These are phyloP conservation scores for Prunella strophiata DNA, from an alignment of 2,797 vertebrate genomes.

Conservation along the genomic window DNA sequence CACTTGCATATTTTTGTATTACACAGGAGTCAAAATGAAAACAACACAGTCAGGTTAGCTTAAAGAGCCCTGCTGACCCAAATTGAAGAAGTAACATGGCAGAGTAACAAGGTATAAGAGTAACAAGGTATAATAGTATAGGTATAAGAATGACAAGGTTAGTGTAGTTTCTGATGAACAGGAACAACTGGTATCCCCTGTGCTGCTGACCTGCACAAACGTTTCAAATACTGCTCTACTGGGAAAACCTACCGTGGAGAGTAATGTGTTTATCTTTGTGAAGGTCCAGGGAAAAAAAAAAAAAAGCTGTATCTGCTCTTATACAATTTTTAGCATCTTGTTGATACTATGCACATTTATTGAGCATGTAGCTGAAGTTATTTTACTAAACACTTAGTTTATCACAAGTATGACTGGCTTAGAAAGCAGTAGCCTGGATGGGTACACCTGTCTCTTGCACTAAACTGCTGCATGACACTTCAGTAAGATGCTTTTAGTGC, in stretches of 20 bases:
- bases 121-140: background rate
- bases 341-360: background rate
- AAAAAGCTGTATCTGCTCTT: background rate
- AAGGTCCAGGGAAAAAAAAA: background rate
- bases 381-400: background rate
- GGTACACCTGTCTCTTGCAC: background rate
- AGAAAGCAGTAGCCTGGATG: background rate
- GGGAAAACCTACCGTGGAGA: background rate
- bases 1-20: background rate
- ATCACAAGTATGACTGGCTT: background rate
- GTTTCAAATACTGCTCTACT: background rate
- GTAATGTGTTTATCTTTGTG: background rate
- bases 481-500: background rate
- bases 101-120: background rate
- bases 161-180: background rate
- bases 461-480: background rate
- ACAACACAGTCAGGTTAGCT: fast-evolving
- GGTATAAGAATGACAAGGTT: background rate
- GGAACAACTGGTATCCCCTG: too few species aligned
- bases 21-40: background rate
- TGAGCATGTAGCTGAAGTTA: background rate
- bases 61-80: background rate
- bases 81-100: fast-evolving
- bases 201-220: too few species aligned
- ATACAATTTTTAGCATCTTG: background rate